Evolutionary conservation across 2,113 vertebrate species (phyloP), one percentile per base, ranked within the genome.

Genomic region (Emberiza fucata): DNA sequence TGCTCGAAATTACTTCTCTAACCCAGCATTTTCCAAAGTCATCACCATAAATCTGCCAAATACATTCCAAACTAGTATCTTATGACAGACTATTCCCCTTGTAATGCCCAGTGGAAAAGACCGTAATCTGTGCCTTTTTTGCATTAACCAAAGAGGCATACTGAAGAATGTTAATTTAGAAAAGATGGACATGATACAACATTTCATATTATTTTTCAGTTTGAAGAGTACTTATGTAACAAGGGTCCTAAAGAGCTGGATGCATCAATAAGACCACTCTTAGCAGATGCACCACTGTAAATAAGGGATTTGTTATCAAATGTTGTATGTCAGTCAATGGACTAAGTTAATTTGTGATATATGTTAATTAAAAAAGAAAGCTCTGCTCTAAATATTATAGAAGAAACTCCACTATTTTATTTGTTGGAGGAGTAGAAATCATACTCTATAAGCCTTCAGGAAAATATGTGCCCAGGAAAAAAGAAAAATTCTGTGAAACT

Each of bases 1-100:
- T 86, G 57, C 57, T 92, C 2, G 3, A 89, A 85, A 89, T 85
- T 2, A 65, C 59, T 84, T 85, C 69, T 95, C 56, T 80, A 92
- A 89, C 72, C 23, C 66, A 91, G n/a, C 25, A 44, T 81, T 96
- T 95, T 94, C 84, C 69, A 45, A 89, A 92, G 69, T 37, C 48
- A 76, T 85, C 0, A 0, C 75, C 81, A 61, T 79, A 91, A 94
- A 89, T 95, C 84, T 95, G 70, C 54, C 86, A 89, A 85, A 79
- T 79, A 60, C 48, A 69, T 94, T 92, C 66, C 81, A 76, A 65
- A 57, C 40, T 28, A 33, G 25, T 79, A 61, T 89, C 86, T 92
- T 94, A 45, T 82, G 50, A 76, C 42, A 45, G 53, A 91, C 15
- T 42, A 59, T 88, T 95, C 54, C 40, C 21, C 40, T 80, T 61